Evolutionary conservation across 2,888 invertebrate species (phyloP).

Genomic region (Steromphala cineraria): DNA sequence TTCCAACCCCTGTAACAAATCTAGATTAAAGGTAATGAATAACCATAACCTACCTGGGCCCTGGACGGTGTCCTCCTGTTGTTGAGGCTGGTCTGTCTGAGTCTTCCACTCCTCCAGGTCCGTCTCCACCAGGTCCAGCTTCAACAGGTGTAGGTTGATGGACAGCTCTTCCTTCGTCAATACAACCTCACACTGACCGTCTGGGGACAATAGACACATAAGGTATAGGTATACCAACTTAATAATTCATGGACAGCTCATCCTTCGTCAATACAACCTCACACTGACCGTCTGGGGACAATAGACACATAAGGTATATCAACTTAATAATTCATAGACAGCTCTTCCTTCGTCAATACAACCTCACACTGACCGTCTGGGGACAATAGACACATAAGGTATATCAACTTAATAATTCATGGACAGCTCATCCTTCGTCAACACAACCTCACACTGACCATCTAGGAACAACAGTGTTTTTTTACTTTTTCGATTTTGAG

Average conservation of each 20-base stretch:
- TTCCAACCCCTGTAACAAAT: no score
- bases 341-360: neutral
- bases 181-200: neutral
- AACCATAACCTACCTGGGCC: neutral
- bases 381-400: neutral
- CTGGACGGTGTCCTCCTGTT: neutral
- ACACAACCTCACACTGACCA: no score
- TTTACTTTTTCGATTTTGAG: no score
- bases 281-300: no score
- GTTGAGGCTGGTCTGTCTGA: constrained; percentile 13
- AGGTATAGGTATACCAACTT: no score
- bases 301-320: no score
- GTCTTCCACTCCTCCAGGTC: neutral
- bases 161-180: neutral
- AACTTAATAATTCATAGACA: neutral
- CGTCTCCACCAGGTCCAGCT: neutral
- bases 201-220: neutral
- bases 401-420: no score
- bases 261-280: no score
- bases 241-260: no score
- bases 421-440: no score
- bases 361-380: neutral
- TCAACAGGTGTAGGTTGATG: neutral
- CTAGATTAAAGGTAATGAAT: no score
- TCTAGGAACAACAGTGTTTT: no score